These are phyloP conservation scores for Holacanthus passer DNA, from an alignment of 2,113 vertebrate genomes.

Conservation along the genomic window DNA sequence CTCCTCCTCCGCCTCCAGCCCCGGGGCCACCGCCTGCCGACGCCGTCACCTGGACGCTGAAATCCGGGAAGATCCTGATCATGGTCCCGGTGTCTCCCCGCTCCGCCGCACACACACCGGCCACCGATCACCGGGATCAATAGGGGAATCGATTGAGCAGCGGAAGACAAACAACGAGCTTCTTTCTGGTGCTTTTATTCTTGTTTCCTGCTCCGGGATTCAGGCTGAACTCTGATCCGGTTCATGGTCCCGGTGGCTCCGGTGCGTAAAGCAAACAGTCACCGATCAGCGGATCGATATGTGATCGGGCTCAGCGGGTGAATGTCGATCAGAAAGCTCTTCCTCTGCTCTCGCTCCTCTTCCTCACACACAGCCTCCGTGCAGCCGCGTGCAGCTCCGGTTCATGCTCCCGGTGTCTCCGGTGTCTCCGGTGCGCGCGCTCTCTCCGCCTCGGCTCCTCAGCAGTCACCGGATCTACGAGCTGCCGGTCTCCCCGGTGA, in stretches of 20 bases:
- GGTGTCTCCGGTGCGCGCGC: slow-evolving; percentile 73
- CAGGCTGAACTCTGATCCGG: slow-evolving; percentile 83
- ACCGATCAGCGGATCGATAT: slow-evolving; percentile 14
- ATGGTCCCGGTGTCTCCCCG: too few species aligned
- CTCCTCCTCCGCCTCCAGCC: slow-evolving; percentile 83
- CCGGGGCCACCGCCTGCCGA: slow-evolving; percentile 90
- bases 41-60: slow-evolving; percentile 98
- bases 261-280: slow-evolving; percentile 64
- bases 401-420: slow-evolving; percentile 89
- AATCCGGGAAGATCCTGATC: slow-evolving; percentile 99
- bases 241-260: slow-evolving; percentile 82
- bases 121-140: slow-evolving; percentile 73
- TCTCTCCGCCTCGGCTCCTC: too few species aligned
- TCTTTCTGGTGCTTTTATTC: slow-evolving; percentile 1
- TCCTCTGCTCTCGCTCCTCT: slow-evolving; percentile 8
- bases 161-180: not conserved
- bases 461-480: slow-evolving; percentile 50
- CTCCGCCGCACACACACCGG: too few species aligned
- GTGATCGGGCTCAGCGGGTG: slow-evolving; percentile 31
- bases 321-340: not conserved
- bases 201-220: slow-evolving; percentile 30
- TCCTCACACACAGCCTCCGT: slow-evolving; percentile 73
- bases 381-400: slow-evolving; percentile 90
- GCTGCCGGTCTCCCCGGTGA: slow-evolving; percentile 23
- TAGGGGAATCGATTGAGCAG: slow-evolving; percentile 50